Evolutionary conservation across 2,888 invertebrate species (phyloP), one percentile per base, ranked within the genome.

Genomic region (Eurytoma californica): DNA sequence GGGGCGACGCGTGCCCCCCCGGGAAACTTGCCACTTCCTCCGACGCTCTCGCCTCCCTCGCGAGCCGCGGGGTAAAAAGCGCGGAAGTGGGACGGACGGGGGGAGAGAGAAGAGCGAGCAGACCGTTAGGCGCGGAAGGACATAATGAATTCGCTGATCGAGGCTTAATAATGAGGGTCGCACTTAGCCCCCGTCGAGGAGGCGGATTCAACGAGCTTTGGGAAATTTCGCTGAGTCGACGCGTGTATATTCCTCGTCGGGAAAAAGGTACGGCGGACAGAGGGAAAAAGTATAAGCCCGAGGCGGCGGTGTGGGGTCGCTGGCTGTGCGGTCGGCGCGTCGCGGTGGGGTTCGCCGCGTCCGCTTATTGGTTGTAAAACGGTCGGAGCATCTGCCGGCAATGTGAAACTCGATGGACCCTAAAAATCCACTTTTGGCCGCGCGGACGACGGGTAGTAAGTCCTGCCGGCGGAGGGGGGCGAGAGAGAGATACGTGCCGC

Each of bases 341-440:
- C 47, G 53, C 63, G 57, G 16, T 12, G 24, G 18, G 28, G 61
- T n/a, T 20, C 12, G 14, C 47, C 58, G 39, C 75, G 77, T 77
- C 75, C 77, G 83, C 83, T 85, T 85, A 86, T 87, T 86, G 87
- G 86, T 87, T 86, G 86, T 87, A 87, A 87, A 87, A 87, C 84
- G 83, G 79, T 79, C 82, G 82, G 79, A 81, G 85, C 85, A 87
- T 86, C 85, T 86, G 87, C 82, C 82, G 82, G 80, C 82, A 82
- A 84, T 86, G 86, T 85, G 86, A 85, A 85, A 83, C 82, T 82
- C 82, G 82, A 74, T 82, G 83, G 82, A 82, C 83, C 84, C 85
- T 86, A 86, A 87, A 86, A 87, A 86, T 86, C 83, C 81, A 84
- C 82, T 83, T 82, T 79, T 82, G 80, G 79, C 75, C 76, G 47